Conservation (phyloP, 2,113 vertebrate species). For the Labeo catla region DNA sequence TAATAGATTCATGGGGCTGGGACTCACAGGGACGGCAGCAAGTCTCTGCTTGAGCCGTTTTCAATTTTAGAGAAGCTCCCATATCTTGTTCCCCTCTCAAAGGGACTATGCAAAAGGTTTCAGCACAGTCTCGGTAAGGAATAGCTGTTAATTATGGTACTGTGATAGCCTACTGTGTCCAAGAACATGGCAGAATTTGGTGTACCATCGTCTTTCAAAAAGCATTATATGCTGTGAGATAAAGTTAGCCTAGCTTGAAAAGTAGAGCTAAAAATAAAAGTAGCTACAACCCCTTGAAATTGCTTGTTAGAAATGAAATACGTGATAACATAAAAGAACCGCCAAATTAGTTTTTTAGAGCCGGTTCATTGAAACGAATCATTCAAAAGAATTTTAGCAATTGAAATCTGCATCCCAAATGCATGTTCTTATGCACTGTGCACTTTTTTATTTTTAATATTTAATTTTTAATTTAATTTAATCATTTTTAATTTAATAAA, state of each 20-base stretch:
- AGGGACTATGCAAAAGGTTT: background rate
- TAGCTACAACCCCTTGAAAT: background rate
- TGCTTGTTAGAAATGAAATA: too few species aligned
- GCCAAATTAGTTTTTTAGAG: too few species aligned
- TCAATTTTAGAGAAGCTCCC: constrained; percentile 42
- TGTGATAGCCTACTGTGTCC: background rate
- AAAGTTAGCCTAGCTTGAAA: background rate
- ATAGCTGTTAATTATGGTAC: background rate
- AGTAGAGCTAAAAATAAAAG: background rate
- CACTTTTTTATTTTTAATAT: too few species aligned
- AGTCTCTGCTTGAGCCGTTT: constrained; percentile 42
- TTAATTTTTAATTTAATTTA: too few species aligned
- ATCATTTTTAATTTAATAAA: too few species aligned
- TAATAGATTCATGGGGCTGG: constrained; percentile 53
- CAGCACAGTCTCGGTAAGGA: background rate
- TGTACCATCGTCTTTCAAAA: background rate
- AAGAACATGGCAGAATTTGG: background rate
- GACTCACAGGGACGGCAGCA: constrained; percentile 23
- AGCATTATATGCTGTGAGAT: background rate
- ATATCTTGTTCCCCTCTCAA: constrained; percentile 25
- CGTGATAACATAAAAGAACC: too few species aligned
- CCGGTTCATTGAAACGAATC: too few species aligned
- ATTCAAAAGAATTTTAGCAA: too few species aligned
- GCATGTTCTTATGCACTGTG: too few species aligned
- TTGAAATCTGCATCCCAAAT: too few species aligned